Evolutionary conservation across 1,140 invertebrate species (phyloP).

Genomic region (Wiebesia pumilae): DNA sequence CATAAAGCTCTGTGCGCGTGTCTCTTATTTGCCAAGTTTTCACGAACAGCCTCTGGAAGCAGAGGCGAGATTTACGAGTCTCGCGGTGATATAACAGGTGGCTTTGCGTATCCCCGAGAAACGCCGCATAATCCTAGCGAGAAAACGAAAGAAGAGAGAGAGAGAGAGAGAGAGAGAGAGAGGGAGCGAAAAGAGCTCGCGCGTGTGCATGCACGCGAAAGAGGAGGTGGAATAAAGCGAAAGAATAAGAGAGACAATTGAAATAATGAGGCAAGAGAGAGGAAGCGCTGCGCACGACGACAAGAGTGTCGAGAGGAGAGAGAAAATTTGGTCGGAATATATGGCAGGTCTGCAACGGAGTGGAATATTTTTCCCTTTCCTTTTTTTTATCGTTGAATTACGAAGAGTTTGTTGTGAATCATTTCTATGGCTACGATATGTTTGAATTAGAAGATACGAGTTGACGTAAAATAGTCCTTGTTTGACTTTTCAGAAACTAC

Average conservation of each 20-base stretch:
- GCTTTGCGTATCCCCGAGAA: conserved; percentile 2
- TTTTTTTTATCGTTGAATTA: not conserved
- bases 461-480: not conserved
- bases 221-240: not conserved
- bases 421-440: not conserved
- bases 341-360: not conserved
- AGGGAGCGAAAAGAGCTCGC: not conserved
- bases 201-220: no score
- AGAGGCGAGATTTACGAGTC: conserved; percentile 43
- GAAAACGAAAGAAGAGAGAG: not conserved
- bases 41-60: not conserved
- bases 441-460: not conserved
- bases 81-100: conserved; percentile 49
- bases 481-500: not conserved
- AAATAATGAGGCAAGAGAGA: no score
- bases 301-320: not conserved
- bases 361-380: not conserved
- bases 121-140: not conserved
- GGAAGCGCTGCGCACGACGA: not conserved
- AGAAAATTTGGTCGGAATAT: not conserved
- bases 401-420: not conserved
- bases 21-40: conserved; percentile 50
- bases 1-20: conserved; percentile 30
- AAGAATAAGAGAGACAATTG: not conserved
- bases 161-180: not conserved